Base-by-base conservation (phyloP, 2,888 invertebrate species). In the Iselma pallidipennis region DNA sequence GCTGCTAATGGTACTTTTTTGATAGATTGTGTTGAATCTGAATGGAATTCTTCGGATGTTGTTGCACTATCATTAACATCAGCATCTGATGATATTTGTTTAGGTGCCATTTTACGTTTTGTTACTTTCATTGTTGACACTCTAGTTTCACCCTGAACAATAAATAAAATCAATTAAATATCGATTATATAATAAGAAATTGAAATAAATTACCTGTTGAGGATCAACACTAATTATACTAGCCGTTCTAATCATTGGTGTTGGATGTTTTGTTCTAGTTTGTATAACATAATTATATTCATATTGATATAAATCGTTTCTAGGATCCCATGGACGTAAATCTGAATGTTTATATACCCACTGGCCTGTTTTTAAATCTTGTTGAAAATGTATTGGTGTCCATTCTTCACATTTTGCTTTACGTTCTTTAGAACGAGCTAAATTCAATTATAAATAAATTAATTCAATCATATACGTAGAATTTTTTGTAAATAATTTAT, bases 261-360 rank as follows among this genome's bases (percentile, higher is more conserved):
- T 89, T 69, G 87, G 87, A 78, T 91, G 91, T 58, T 88, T 85
- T 6, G 91, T 91, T 78, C 91, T 88, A 1, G 94, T 93, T 59
- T 89, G 85, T 37, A 96, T 89, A 53, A 90, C 83, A 78, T 90
- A 96, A 56, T 92, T 88, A 5, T 88, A 86, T 78, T 97, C 96
- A 78, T 90, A 96, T 76, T 96, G 96, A 66, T 92, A 84, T 23
- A 94, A 80, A 79, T 97, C 96, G 67, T 94, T 94, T 57, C 90
- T 85, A 0, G 89, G 86, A 82, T 95, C 93, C 96, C 97, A 97
- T 0, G 96, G 94, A 45, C 96, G 84, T 58, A 90, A 84, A 81
- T 94, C 94, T 2, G 91, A 89, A 76, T 90, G 86, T 70, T 89
- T 89, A 78, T 94, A 94, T 16, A 89, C 83, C 91, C 92, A 94